Evolutionary conservation across 2,113 vertebrate genomes (phyloP), one percentile per base, ranked within the genome.

Genomic region (Picathartes gymnocephalus): DNA sequence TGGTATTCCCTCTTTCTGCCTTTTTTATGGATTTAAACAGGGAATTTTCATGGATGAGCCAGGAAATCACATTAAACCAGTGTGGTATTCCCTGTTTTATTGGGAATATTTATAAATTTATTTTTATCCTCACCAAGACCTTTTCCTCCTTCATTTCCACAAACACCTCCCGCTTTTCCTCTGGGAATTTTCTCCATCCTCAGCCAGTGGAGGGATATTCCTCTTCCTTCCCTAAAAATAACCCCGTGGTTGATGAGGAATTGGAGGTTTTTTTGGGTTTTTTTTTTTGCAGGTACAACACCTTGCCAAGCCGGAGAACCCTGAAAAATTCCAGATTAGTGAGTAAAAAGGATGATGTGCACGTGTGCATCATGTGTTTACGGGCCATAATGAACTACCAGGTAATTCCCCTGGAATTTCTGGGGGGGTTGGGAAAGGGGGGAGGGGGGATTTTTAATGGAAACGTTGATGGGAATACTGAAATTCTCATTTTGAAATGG

Each of bases 381-480:
- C 88, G 99, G 74, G 99, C 99, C 96, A 99, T 99, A 79, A 99
- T 99, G 99, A 99, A 99, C 96, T 99, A 99, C 93, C 99, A 99
- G 99, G 99, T 99, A 92, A 12, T 72, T 44, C n/a, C 45, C 85
- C 37, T 48, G 39, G 47, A 3, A 9, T 33, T 8, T 15, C 8
- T n/a, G n/a, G n/a, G 31, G 8, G 10, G 14, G 17, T 7, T 14
- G 71, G 79, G 54, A 40, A 19, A 2, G 3, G 18, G 35, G 14
- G 3, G 23, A n/a, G n/a, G 72, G 70, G 24, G 54, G 9, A 14
- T 13, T 39, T 16, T 48, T 10, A 7, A 21, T 54, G 16, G 4
- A 13, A 31, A 82, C n/a, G 24, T 20, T 1, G 48, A 4, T 4
- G 51, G 2, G 2, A 25, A 37, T 18, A 1, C 2, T 54, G 20